A percentile compares a stretch with the other conserved stretches of the same genome.
Evolutionary conservation across 2,888 invertebrate species (phyloP).

Genomic region (Calephelis perditalis): DNA sequence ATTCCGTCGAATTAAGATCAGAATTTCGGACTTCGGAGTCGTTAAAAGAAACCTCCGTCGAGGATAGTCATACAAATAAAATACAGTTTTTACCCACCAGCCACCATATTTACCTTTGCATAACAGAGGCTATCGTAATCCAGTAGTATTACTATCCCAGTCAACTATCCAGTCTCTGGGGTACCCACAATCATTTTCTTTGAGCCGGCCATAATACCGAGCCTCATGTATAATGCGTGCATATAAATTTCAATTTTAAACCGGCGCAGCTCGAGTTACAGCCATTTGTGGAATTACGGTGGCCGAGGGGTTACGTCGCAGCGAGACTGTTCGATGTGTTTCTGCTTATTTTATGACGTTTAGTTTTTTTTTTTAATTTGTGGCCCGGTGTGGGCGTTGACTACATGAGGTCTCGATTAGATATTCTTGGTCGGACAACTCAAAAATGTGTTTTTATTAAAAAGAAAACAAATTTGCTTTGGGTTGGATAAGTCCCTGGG

Average conservation of each 20-base stretch:
- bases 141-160: conserved; percentile 32
- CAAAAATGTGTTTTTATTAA: too few relatives aligned
- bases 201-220: conserved; percentile 47
- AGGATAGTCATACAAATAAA: conserved; percentile 1
- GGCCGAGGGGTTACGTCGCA: conserved; percentile 32
- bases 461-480: too few relatives aligned
- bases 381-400: too few relatives aligned
- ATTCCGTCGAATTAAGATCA: too few relatives aligned
- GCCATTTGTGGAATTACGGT: conserved; percentile 70
- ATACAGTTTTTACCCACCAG: conserved; percentile 1
- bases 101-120: conserved; percentile 9
- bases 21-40: too few relatives aligned
- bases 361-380: not conserved
- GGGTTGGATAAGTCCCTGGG: too few relatives aligned
- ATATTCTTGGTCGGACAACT: too few relatives aligned
- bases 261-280: conserved; percentile 65
- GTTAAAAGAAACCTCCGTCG: not conserved
- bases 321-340: conserved; percentile 19
- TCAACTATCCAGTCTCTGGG: conserved; percentile 36
- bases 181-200: conserved; percentile 41
- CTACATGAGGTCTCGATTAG: too few relatives aligned
- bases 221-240: conserved; percentile 70
- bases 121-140: conserved; percentile 25
- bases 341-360: not conserved
- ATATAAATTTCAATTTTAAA: conserved; percentile 78